Evolutionary conservation across 2,797 vertebrate genomes (phyloP).

Genomic region (Helicolenus hilgendorfi): DNA sequence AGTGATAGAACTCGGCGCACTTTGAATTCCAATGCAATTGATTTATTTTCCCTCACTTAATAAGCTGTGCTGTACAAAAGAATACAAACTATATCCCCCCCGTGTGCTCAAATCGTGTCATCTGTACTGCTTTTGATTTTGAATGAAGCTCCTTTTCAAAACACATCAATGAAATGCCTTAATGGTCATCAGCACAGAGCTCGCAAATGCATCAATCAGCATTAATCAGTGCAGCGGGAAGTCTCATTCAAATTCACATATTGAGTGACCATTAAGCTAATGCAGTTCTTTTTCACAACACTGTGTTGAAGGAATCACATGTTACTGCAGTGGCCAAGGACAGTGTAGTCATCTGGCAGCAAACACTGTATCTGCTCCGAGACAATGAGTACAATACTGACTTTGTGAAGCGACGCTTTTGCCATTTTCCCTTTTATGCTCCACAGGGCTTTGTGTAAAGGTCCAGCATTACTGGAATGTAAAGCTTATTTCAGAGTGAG

Average conservation of each 20-base stretch:
- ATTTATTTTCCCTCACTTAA: not conserved
- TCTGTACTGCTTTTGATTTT: slow-evolving; percentile 21
- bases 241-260: slow-evolving; percentile 54
- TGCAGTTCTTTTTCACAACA: slow-evolving; percentile 38
- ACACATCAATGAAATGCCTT: slow-evolving; percentile 26
- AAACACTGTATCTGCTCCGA: slow-evolving; percentile 29
- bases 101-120: not conserved
- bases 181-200: slow-evolving; percentile 10
- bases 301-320: slow-evolving; percentile 8
- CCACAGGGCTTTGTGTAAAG: slow-evolving; percentile 46
- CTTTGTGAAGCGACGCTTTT: slow-evolving; percentile 63
- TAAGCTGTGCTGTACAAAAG: not conserved
- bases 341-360: slow-evolving; percentile 22
- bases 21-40: slow-evolving; percentile 8
- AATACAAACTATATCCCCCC: not conserved
- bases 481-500: slow-evolving; percentile 55
- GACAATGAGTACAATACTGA: slow-evolving; percentile 45
- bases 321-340: slow-evolving; percentile 22
- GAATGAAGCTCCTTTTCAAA: slow-evolving; percentile 19
- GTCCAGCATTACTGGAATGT: slow-evolving; percentile 57
- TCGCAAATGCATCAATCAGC: slow-evolving; percentile 48
- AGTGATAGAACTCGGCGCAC: not conserved
- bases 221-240: slow-evolving; percentile 38
- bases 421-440: slow-evolving; percentile 66
- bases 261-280: slow-evolving; percentile 43